phyloP scores from a whole-genome alignment of 2,888 invertebrate species.

The Sinodicranocentrus sp. region DNA sequence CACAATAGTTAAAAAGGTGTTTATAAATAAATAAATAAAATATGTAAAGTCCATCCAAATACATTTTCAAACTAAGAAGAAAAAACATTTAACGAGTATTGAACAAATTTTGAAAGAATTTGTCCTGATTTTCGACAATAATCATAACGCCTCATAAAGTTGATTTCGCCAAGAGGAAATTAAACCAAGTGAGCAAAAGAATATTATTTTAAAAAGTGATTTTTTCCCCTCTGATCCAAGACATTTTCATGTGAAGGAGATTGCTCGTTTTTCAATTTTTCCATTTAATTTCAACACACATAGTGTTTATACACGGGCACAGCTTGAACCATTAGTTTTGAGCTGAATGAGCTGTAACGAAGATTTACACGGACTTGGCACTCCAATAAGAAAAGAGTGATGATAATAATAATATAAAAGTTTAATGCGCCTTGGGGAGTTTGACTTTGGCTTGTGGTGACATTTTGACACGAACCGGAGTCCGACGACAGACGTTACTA shows the following conservation, averaged over 20 bases:
- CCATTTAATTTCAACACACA: no score
- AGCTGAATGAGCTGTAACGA: constrained; percentile 50
- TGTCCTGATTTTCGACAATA: constrained; percentile 63
- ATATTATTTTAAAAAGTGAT: no score
- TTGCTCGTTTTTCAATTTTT: no score
- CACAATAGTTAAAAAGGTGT: no score
- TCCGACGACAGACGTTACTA: constrained; percentile 31
- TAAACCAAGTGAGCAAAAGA: no score
- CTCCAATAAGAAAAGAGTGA: constrained; percentile 53
- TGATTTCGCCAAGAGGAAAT: no score
- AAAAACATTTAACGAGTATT: no score
- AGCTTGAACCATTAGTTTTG: constrained; percentile 36
- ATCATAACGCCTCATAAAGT: constrained; percentile 51
- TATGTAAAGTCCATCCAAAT: background rate
- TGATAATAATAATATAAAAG: constrained; percentile 54
- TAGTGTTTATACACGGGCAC: no score
- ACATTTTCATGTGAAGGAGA: no score
- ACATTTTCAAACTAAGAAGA: no score
- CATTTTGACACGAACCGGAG: constrained; percentile 60
- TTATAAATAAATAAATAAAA: no score
- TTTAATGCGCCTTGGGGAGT: constrained; percentile 64
- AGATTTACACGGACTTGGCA: constrained; percentile 61
- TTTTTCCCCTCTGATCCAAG: no score
- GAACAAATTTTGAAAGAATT: constrained; percentile 30
- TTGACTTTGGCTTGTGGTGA: constrained; percentile 62